A percentile compares a stretch with the other conserved stretches of the same genome.
Evolutionary conservation across 53 echinoderm and acorn worm species (phyloP).

Genomic region (Holothuria scabra): DNA sequence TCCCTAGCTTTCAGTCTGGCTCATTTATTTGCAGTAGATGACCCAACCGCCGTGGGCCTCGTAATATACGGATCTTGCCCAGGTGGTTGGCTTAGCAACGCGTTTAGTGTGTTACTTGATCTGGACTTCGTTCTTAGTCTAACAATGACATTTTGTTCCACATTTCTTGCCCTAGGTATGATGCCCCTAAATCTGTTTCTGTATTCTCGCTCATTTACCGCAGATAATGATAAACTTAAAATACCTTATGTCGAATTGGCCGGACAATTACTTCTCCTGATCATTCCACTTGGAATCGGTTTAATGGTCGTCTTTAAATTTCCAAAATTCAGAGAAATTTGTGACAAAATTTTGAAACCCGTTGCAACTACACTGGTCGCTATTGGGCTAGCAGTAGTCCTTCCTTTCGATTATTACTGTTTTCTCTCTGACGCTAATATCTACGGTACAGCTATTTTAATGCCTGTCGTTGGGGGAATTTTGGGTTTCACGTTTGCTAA

Average conservation of each 20-base stretch:
- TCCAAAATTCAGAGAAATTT: constrained; percentile 49
- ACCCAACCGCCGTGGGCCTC: constrained; percentile 57
- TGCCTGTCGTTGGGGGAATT: constrained; percentile 56
- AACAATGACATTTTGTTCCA: constrained; percentile 78
- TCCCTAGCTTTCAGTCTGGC: constrained; percentile 75
- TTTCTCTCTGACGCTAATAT: constrained; percentile 53
- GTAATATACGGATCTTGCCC: constrained; percentile 70
- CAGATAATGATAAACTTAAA: constrained; percentile 48
- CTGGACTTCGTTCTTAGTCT: constrained; percentile 72
- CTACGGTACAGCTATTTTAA: constrained; percentile 38
- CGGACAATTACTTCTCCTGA: constrained; percentile 51
- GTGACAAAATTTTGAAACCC: constrained; percentile 65
- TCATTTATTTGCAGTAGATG: constrained; percentile 64
- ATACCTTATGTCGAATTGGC: constrained; percentile 58
- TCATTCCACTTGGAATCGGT: constrained; percentile 63
- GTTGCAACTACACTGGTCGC: constrained; percentile 49
- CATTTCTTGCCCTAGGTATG: constrained; percentile 66
- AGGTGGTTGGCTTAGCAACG: constrained; percentile 80
- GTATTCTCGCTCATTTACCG: constrained; percentile 51
- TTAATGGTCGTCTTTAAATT: constrained; percentile 55
- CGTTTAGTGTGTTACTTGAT: constrained; percentile 66
- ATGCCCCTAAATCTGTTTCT: constrained; percentile 77
- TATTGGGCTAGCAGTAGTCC: constrained; percentile 41
- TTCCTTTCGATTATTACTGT: constrained; percentile 56
- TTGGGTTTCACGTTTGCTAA: constrained; percentile 56